These are phyloP conservation scores for Acrocephalus kingi DNA, from an alignment of 2,113 vertebrate species.

Conservation along the genomic window DNA sequence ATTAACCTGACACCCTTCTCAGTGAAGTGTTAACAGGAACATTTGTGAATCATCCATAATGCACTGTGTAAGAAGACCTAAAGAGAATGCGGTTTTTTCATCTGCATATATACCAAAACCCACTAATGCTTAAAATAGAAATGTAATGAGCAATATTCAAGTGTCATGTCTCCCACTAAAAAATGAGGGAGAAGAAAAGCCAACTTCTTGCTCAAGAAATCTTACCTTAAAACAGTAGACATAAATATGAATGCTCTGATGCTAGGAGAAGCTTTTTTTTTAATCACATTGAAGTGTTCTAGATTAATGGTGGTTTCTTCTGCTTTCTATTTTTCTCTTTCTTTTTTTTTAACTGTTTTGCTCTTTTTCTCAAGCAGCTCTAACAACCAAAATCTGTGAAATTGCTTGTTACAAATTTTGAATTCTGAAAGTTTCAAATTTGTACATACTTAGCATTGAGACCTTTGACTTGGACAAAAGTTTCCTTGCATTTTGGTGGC, in stretches of 20 bases:
- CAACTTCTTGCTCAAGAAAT: background rate
- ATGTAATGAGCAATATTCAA: background rate
- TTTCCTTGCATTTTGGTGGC: background rate
- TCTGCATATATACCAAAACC: background rate
- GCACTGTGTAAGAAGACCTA: background rate
- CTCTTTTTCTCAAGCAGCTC: background rate
- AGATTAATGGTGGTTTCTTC: background rate
- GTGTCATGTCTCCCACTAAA: background rate
- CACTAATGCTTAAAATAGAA: background rate
- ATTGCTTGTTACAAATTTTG: background rate
- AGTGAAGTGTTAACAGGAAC: background rate
- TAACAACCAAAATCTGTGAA: background rate
- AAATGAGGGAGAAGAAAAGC: background rate
- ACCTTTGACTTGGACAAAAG: background rate
- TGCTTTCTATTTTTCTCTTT: background rate
- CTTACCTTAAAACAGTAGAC: background rate
- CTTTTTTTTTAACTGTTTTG: background rate
- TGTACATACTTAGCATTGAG: background rate
- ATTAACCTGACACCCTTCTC: background rate
- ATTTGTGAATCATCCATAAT: background rate
- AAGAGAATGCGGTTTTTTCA: background rate
- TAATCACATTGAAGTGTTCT: background rate
- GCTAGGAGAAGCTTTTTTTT: background rate
- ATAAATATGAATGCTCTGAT: background rate
- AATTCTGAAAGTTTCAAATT: background rate